Evolutionary conservation across 35 echinoderm and acorn worm genomes (phyloP), one percentile per base, ranked within the genome.

Genomic region (Heliocidaris erythrogramma): DNA sequence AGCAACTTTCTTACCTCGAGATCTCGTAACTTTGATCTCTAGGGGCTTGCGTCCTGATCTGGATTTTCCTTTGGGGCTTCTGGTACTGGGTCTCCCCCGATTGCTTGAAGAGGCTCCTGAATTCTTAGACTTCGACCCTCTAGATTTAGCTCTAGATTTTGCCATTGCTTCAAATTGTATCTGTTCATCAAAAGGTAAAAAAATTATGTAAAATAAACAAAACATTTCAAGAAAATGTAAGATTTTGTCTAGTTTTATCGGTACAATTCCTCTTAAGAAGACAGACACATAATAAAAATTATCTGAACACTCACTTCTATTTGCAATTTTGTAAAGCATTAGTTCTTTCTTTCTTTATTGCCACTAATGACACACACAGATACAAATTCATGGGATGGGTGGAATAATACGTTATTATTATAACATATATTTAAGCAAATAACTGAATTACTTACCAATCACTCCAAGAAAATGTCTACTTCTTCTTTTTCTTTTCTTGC

Each of bases 401-500:
- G 60, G 21, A 60, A 3, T 42, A 42, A 3, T 42, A 42, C 35
- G n/a, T n/a, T n/a, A n/a, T n/a, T n/a, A n/a, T n/a, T n/a, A n/a
- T n/a, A 42, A 42, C 35, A 42, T 42, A 42, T 42, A 42, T 42
- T 42, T 42, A 42, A 42, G 35, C 35, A 42, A 42, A 42, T 42
- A 42, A 42, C 35, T 42, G 35, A 69, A 69, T 69, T 18, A 69
- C 60, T 21, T 69, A 69, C 60, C 48, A 92, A 31, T 48, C 6
- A 42, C 30, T 31, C 30, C 4, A 86, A 30, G 18, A 24, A 86
- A 32, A 48, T 88, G 30, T 88, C 49, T 92, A 92, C 48, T 92
- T 92, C 48, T 92, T 92, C 90, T 92, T 92, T 53, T 92, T 92
- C 90, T 92, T 92, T 48, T 92, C 90, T 92, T 48, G 90, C 49